A percentile compares a stretch with the other conserved stretches of the same genome.
Evolutionary conservation across 1,140 invertebrate genomes (phyloP).

Genomic region (Globodera rostochiensis): DNA sequence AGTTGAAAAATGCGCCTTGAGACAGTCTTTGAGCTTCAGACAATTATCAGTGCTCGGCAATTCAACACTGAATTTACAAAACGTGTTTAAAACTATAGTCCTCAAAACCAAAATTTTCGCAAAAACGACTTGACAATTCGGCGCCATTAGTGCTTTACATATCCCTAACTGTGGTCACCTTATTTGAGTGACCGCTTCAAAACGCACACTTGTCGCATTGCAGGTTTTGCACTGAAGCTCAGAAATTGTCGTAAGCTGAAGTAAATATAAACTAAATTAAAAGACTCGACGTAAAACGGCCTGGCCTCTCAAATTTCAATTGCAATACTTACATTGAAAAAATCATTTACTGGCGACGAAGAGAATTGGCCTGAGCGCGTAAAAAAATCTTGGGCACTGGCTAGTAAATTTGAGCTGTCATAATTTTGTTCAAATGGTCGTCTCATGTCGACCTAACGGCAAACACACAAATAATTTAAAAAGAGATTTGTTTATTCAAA

Average conservation of each 20-base stretch:
- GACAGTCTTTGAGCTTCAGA: slow-evolving; percentile 27
- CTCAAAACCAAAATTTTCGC: too few species aligned
- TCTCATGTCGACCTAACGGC: slow-evolving; percentile 28
- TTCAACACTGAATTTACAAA: slow-evolving; percentile 10
- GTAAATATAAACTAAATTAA: slow-evolving; percentile 9
- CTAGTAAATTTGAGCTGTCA: slow-evolving; percentile 34
- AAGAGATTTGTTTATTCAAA: not conserved
- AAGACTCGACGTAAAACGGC: not conserved
- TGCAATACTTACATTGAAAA: slow-evolving; percentile 41
- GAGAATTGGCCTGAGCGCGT: slow-evolving; percentile 32
- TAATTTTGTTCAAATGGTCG: slow-evolving; percentile 51
- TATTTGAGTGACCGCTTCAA: slow-evolving; percentile 35
- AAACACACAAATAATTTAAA: not conserved
- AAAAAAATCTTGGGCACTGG: slow-evolving; percentile 40
- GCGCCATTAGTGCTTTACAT: too few species aligned
- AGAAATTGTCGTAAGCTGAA: slow-evolving; percentile 33
- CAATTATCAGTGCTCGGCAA: slow-evolving; percentile 11
- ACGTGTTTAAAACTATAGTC: too few species aligned
- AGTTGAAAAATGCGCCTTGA: slow-evolving; percentile 26
- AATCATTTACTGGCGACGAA: slow-evolving; percentile 47
- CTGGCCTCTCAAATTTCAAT: too few species aligned
- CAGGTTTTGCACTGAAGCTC: slow-evolving; percentile 28
- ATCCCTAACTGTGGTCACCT: not conserved
- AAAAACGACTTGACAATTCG: too few species aligned
- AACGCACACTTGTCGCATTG: slow-evolving; percentile 24